Conservation (phyloP, 2,797 vertebrate genomes). For the Orientallactaga sibirica region DNA sequence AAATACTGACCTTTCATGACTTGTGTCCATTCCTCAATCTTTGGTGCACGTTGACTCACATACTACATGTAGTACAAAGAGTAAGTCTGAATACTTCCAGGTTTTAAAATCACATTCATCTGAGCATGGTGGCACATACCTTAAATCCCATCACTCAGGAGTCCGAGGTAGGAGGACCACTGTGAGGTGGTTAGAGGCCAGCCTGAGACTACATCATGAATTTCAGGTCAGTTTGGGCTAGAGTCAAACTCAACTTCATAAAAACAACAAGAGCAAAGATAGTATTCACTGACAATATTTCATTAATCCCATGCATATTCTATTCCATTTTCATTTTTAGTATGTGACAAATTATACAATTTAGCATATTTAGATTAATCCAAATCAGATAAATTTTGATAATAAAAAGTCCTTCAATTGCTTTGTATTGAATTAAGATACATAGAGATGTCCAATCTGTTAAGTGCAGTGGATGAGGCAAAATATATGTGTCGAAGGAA, state of each 20-base stretch:
- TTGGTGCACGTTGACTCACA: not conserved
- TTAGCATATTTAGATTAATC: not conserved
- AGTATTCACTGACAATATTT: not conserved
- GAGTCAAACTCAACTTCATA: no score
- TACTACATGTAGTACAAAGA: not conserved
- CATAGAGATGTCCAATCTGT: not conserved
- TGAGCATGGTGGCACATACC: no score
- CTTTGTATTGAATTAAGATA: not conserved
- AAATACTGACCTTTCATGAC: not conserved
- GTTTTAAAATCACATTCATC: not conserved
- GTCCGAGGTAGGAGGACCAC: no score
- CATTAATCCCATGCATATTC: not conserved
- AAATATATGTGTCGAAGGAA: not conserved
- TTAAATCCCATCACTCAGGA: no score
- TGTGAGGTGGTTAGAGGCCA: no score
- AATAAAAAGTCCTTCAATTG: not conserved
- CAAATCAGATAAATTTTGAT: not conserved
- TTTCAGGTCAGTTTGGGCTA: no score
- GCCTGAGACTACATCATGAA: no score
- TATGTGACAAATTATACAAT: not conserved
- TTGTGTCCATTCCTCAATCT: not conserved
- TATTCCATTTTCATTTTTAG: not conserved
- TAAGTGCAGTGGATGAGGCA: not conserved
- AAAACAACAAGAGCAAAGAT: not conserved
- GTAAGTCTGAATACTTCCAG: not conserved